A percentile compares a stretch with the other conserved stretches of the same genome.
Evolutionary conservation across 1,140 invertebrate species (phyloP).

Genomic region (Drosophila littoralis): DNA sequence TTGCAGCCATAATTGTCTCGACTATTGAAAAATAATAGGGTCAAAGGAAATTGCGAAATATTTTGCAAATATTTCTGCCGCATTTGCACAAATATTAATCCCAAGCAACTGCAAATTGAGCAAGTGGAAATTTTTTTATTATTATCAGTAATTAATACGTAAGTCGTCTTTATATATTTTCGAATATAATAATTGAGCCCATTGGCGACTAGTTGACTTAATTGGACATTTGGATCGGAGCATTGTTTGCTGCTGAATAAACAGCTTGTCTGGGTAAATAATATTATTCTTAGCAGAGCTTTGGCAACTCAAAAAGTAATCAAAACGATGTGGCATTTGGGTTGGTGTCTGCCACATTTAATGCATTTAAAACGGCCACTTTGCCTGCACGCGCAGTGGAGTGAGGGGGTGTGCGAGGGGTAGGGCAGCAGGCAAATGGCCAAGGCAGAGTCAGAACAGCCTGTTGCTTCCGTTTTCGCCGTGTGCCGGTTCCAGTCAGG

Average conservation of each 20-base stretch:
- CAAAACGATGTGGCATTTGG: conserved; percentile 32
- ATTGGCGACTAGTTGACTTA: too few species aligned
- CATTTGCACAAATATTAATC: too few species aligned
- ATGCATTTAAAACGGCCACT: conserved; percentile 74
- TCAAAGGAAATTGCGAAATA: too few species aligned
- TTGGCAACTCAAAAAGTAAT: conserved; percentile 26
- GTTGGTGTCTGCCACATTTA: conserved; percentile 51
- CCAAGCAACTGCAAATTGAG: too few species aligned
- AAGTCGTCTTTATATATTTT: too few species aligned
- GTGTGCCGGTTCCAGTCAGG: conserved; percentile 39
- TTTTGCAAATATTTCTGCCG: too few species aligned
- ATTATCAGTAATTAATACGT: too few species aligned
- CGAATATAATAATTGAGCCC: too few species aligned
- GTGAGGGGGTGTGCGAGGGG: not conserved
- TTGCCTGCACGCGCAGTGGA: conserved; percentile 27
- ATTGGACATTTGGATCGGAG: not conserved
- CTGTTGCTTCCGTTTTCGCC: conserved; percentile 60
- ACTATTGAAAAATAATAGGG: too few species aligned
- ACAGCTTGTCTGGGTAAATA: conserved; percentile 12
- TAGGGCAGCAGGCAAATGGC: conserved; percentile 18
- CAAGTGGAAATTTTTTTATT: too few species aligned
- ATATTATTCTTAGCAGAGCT: conserved; percentile 4
- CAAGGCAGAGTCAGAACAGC: conserved; percentile 45
- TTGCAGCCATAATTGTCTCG: too few species aligned
- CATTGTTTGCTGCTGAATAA: not conserved